Percentiles rank a stretch among this genome's conserved stretches.
Conservation (phyloP, 2,797 vertebrate species). For the Atherinosoma microstoma region DNA sequence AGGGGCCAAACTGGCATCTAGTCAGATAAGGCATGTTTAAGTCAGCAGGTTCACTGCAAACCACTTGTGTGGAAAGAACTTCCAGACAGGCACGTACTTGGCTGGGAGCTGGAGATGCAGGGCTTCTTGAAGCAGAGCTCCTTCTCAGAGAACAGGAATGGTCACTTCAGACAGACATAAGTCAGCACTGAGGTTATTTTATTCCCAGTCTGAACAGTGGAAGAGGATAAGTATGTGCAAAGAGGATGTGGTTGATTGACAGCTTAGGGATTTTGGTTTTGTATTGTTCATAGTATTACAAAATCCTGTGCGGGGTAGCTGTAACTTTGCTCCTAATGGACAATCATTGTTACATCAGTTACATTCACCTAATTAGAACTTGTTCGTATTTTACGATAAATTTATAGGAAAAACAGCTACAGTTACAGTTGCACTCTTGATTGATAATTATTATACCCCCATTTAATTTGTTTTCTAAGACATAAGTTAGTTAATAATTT, state of each 20-base stretch:
- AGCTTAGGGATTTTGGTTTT: conserved; percentile 28
- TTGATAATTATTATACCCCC: conserved; percentile 9
- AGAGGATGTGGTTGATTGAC: conserved; percentile 42
- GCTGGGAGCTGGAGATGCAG: conserved; percentile 48
- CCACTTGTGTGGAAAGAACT: conserved; percentile 65
- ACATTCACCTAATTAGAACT: conserved; percentile 1
- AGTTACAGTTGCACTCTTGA: not conserved
- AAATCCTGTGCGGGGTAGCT: conserved; percentile 12
- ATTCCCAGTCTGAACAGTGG: conserved; percentile 27
- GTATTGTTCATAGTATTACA: conserved; percentile 16
- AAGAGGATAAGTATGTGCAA: conserved; percentile 40
- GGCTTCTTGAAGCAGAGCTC: conserved; percentile 22
- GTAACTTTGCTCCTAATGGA: conserved; percentile 7
- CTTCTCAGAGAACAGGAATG: conserved; percentile 39
- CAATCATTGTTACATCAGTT: conserved; percentile 4
- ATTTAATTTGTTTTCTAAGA: conserved; percentile 23
- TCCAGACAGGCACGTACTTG: conserved; percentile 56
- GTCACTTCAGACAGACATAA: conserved; percentile 53
- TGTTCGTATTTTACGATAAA: not conserved
- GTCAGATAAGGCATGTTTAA: conserved; percentile 61
- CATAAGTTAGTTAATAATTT: conserved; percentile 28
- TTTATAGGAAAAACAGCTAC: not conserved
- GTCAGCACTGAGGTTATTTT: conserved; percentile 41
- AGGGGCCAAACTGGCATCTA: conserved; percentile 52
- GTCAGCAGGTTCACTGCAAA: conserved; percentile 71